phyloP scores from a whole-genome alignment of 1,140 invertebrate genomes.

The Linepithema humile region DNA sequence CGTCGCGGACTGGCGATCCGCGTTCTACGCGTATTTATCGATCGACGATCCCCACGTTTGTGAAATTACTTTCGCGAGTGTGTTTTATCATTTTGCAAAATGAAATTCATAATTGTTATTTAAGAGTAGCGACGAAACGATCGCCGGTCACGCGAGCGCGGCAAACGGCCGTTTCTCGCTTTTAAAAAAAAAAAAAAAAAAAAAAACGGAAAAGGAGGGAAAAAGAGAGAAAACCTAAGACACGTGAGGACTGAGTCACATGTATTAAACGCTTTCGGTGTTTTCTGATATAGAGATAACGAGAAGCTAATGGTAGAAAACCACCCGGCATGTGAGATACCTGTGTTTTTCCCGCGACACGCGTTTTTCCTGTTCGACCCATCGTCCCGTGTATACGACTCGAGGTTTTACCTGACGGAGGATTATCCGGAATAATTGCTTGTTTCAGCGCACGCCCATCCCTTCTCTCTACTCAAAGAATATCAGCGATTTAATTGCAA shows the following conservation, averaged over 20 bases:
- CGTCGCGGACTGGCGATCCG: slow-evolving; percentile 20
- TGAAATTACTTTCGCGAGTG: slow-evolving; percentile 21
- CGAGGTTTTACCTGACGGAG: background rate
- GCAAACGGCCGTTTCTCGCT: background rate
- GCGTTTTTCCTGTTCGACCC: slow-evolving; percentile 5
- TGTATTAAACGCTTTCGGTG: slow-evolving; percentile 30
- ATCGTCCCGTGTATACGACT: background rate
- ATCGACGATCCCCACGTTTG: background rate
- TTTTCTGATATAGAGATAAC: slow-evolving; percentile 30
- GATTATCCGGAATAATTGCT: background rate
- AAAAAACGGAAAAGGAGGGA: too few relatives aligned
- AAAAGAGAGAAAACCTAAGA: background rate
- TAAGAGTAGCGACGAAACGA: background rate
- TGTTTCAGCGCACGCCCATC: slow-evolving; percentile 16
- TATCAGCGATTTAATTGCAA: slow-evolving; percentile 47
- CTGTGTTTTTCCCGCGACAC: slow-evolving; percentile 3
- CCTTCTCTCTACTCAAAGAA: slow-evolving; percentile 30
- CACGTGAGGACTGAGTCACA: slow-evolving; percentile 14
- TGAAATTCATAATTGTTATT: background rate
- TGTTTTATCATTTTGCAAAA: slow-evolving; percentile 6
- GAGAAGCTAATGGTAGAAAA: slow-evolving; percentile 25
- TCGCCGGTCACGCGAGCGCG: background rate
- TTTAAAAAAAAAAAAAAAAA: background rate
- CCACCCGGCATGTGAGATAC: slow-evolving; percentile 27
- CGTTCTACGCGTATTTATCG: background rate